Conservation (phyloP, 2,113 vertebrate genomes). For the Neolamprologus modestus region DNA sequence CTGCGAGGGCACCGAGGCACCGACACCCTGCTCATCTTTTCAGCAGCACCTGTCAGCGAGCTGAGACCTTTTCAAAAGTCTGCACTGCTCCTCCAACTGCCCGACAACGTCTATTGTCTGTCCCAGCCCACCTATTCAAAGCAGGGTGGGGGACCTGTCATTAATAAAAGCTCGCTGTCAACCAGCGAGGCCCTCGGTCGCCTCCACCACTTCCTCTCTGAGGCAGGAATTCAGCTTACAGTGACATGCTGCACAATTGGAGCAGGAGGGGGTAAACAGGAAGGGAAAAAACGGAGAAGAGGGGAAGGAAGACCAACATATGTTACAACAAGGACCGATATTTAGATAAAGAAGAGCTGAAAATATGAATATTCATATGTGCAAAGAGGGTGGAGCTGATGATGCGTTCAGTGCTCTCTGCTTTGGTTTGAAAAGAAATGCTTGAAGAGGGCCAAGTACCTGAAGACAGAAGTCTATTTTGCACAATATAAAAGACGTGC, state of each 20-base stretch:
- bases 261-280: neutral
- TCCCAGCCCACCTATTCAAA: constrained; percentile 34
- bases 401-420: neutral
- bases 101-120: constrained; percentile 8
- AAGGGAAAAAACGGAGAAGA: neutral
- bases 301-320: neutral
- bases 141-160: constrained; percentile 21
- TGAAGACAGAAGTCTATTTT: neutral
- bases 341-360: neutral
- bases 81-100: neutral
- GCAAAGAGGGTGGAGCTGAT: neutral
- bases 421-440: neutral
- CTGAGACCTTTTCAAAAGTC: neutral
- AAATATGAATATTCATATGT: neutral
- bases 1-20: constrained; percentile 12
- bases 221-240: neutral
- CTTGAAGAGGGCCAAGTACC: neutral
- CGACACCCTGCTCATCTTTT: constrained; percentile 11
- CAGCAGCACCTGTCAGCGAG: constrained; percentile 18
- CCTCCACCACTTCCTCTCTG: neutral
- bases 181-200: neutral
- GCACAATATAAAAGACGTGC: neutral
- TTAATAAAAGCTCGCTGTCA: constrained; percentile 37
- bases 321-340: neutral
- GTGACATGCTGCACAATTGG: neutral